Evolutionary conservation across 1,140 invertebrate genomes (phyloP).

Genomic region (Caenorhabditis latens): DNA sequence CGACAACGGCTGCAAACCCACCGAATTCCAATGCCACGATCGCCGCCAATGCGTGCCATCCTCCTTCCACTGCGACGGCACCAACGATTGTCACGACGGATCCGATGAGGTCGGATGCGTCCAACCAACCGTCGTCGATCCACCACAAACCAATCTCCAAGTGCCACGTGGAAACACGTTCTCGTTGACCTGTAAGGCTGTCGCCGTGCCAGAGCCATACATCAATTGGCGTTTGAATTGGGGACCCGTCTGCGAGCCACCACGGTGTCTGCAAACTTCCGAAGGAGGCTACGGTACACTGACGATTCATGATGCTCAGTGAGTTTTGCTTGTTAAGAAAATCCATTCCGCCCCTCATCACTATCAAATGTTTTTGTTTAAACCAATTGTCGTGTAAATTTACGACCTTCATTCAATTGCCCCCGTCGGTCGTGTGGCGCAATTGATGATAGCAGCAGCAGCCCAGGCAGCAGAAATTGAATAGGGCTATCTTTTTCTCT

Average conservation of each 20-base stretch:
- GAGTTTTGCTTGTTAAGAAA: slow-evolving; percentile 59
- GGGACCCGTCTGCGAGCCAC: slow-evolving; percentile 88
- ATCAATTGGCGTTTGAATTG: slow-evolving; percentile 96
- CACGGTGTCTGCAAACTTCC: slow-evolving; percentile 82
- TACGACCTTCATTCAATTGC: slow-evolving; percentile 42
- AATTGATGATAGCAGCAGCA: slow-evolving; percentile 14
- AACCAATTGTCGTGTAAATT: slow-evolving; percentile 49
- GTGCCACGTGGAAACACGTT: slow-evolving; percentile 83
- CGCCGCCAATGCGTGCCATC: slow-evolving; percentile 90
- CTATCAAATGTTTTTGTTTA: slow-evolving; percentile 15
- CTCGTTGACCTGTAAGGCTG: slow-evolving; percentile 85
- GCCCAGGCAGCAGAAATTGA: no score
- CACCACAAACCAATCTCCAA: slow-evolving; percentile 72
- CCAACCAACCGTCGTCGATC: slow-evolving; percentile 77
- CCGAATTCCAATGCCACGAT: slow-evolving; percentile 87
- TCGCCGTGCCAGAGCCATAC: slow-evolving; percentile 89
- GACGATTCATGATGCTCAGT: slow-evolving; percentile 81
- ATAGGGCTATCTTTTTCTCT: background rate
- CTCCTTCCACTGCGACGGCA: slow-evolving; percentile 91
- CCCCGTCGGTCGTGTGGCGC: background rate
- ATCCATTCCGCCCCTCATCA: background rate
- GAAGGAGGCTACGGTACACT: slow-evolving; percentile 86
- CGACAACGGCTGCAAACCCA: slow-evolving; percentile 81
- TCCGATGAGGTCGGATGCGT: slow-evolving; percentile 76
- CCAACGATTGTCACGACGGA: slow-evolving; percentile 84